phyloP scores from a whole-genome alignment of 2,113 vertebrate species.

The Aegypius monachus region DNA sequence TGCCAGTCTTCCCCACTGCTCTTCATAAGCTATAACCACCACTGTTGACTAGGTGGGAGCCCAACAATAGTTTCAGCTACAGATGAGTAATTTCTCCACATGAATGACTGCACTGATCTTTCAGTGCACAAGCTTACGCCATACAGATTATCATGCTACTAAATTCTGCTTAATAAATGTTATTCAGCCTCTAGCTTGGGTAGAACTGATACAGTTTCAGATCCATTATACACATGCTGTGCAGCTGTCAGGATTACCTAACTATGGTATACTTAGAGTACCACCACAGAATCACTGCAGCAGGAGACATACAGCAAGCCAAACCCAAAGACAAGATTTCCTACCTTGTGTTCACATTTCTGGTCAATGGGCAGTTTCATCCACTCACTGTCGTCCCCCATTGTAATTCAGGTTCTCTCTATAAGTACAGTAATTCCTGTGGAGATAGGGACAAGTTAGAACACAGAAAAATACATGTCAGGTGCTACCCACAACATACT shows the following conservation, averaged over 20 bases:
- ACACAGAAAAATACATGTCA: background rate
- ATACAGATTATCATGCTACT: background rate
- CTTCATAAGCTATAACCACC: background rate
- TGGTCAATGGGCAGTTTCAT: conserved; percentile 96
- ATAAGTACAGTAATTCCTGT: conserved; percentile 51
- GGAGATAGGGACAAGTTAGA: conserved; percentile 2
- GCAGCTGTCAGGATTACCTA: background rate
- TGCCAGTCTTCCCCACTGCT: background rate
- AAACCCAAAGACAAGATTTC: background rate
- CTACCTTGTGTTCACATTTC: conserved; percentile 99
- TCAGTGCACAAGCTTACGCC: accelerated
- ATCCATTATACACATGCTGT: accelerated
- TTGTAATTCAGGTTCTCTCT: conserved; percentile 71
- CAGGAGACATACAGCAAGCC: accelerated
- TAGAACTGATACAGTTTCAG: background rate
- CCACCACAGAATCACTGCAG: background rate
- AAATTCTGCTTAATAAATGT: background rate
- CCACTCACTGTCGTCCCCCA: conserved; percentile 99
- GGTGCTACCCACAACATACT: background rate
- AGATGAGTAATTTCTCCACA: background rate
- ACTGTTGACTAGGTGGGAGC: background rate
- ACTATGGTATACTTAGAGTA: background rate
- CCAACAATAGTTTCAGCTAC: background rate
- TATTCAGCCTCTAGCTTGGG: background rate
- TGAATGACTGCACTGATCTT: background rate